Evolutionary conservation across 2,797 vertebrate species (phyloP).

Genomic region (Gypaetus barbatus): DNA sequence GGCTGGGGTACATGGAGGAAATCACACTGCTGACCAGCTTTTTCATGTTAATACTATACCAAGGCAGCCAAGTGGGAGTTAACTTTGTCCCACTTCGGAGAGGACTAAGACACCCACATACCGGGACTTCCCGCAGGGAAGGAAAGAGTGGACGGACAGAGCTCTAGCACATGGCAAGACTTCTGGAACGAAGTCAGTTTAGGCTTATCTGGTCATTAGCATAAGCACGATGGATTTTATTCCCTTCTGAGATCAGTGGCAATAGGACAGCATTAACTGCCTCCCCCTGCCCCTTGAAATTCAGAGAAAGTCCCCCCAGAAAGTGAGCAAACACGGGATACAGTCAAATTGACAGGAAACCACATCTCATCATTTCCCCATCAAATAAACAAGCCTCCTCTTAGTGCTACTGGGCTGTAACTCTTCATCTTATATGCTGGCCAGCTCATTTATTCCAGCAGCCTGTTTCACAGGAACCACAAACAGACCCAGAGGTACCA

Average conservation of each 20-base stretch:
- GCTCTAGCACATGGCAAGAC: not conserved
- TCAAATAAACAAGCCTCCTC: not conserved
- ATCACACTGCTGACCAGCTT: not conserved
- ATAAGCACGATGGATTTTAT: not conserved
- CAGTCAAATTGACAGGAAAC: not conserved
- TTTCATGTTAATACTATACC: not conserved
- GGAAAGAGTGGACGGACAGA: not conserved
- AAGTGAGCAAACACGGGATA: not conserved
- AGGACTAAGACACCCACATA: not conserved
- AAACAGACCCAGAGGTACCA: not conserved
- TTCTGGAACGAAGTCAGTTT: not conserved
- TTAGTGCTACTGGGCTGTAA: not conserved
- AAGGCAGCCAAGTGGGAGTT: not conserved
- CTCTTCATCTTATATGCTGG: rapidly evolving
- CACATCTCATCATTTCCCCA: not conserved
- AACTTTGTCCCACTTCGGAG: not conserved
- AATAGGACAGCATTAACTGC: not conserved
- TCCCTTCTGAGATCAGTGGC: not conserved
- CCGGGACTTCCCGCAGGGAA: not conserved
- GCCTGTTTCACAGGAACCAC: not conserved
- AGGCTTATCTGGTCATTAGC: not conserved
- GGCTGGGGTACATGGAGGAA: not conserved
- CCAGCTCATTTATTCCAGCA: not conserved
- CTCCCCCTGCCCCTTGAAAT: not conserved
- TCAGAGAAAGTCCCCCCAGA: not conserved